Evolutionary conservation across 2,113 vertebrate genomes (phyloP).

Genomic region (Stigmatopora argus): DNA sequence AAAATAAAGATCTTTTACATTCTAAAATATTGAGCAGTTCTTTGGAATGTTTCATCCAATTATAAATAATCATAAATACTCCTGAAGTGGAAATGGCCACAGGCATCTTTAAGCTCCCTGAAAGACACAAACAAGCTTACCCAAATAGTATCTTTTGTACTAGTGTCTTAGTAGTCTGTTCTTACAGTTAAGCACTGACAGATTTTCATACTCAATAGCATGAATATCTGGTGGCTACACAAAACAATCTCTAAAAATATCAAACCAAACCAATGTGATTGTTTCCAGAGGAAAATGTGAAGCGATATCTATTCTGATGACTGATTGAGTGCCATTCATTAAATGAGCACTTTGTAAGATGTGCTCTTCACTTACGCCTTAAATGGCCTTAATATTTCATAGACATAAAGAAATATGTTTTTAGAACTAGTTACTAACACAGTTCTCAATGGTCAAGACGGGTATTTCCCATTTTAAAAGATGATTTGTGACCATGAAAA

Average conservation of each 20-base stretch:
- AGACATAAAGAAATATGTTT: no score
- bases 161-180: neutral
- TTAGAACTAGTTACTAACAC: no score
- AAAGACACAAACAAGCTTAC: neutral
- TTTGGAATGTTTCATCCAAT: neutral
- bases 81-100: neutral
- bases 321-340: no score
- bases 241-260: neutral
- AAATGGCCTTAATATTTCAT: no score
- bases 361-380: no score
- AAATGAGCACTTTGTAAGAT: no score
- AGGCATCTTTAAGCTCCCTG: neutral
- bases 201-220: neutral
- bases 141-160: neutral
- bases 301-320: neutral
- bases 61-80: neutral
- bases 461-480: no score
- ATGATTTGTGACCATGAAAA: no score
- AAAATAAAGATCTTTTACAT: slow-evolving; percentile 64
- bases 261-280: neutral
- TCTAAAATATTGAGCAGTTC: slow-evolving; percentile 18
- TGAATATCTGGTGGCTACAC: neutral
- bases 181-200: neutral
- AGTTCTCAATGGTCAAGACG: no score
- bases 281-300: neutral